These are phyloP conservation scores for Phania funesta DNA, from an alignment of 2,888 invertebrate species.

Conservation along the genomic window DNA sequence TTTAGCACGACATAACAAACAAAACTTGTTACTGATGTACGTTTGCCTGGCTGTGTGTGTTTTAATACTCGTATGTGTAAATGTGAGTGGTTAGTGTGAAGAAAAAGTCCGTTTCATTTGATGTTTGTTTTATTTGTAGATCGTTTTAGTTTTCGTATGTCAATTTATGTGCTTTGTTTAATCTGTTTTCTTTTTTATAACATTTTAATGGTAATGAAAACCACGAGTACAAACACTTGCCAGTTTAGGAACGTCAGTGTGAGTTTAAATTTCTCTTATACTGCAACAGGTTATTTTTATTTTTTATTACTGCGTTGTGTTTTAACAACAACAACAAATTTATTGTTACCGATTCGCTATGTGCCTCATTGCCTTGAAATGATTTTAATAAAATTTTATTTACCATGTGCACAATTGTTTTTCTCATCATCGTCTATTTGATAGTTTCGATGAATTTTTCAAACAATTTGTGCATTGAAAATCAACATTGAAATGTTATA, in stretches of 20 bases:
- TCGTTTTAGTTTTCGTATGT: background rate
- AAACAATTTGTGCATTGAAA: too few species aligned
- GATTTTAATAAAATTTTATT: slow-evolving; percentile 58
- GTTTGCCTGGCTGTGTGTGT: too few species aligned
- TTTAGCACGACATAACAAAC: background rate
- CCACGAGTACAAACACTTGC: background rate
- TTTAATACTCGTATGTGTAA: too few species aligned
- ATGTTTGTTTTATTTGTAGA: slow-evolving; percentile 2
- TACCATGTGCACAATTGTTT: slow-evolving; percentile 40
- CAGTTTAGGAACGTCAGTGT: too few species aligned
- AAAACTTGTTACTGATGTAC: background rate
- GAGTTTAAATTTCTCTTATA: too few species aligned
- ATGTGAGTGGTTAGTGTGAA: too few species aligned
- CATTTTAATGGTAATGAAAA: slow-evolving; percentile 10
- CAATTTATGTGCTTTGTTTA: too few species aligned
- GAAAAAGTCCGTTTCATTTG: background rate
- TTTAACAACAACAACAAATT: background rate
- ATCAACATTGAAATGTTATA: too few species aligned
- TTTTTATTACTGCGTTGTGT: too few species aligned
- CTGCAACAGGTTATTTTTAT: too few species aligned
- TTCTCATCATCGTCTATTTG: background rate
- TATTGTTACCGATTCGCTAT: background rate
- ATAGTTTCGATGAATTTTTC: too few species aligned
- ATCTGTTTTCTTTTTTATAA: too few species aligned
- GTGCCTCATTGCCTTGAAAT: slow-evolving; percentile 23